Evolutionary conservation across 1,140 invertebrate genomes (phyloP).

Genomic region (Tribolium castaneum): DNA sequence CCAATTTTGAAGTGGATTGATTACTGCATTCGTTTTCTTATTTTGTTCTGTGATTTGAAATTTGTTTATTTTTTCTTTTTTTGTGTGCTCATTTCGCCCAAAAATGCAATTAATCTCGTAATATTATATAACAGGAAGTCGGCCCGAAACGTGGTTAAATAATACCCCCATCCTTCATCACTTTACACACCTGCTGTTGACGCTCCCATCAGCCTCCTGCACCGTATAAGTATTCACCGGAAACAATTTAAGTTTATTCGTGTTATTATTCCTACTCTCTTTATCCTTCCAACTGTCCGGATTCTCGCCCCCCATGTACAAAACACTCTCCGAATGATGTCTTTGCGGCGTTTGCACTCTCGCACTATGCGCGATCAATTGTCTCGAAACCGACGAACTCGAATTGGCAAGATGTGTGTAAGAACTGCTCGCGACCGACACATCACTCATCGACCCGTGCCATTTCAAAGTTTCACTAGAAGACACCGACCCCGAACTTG

Average conservation of each 20-base stretch:
- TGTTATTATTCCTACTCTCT: conserved; percentile 62
- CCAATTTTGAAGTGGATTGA: too few relatives aligned
- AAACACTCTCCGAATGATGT: conserved; percentile 83
- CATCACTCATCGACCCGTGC: conserved; percentile 82
- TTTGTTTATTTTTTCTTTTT: too few relatives aligned
- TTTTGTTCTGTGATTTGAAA: too few relatives aligned
- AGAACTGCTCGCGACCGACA: conserved; percentile 73
- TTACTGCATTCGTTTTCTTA: too few relatives aligned
- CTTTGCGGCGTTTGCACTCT: conserved; percentile 83
- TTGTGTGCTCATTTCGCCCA: too few relatives aligned
- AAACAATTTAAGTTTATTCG: conserved; percentile 67
- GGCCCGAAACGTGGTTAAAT: too few relatives aligned
- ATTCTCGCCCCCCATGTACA: conserved; percentile 70
- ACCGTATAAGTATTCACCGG: conserved; percentile 72
- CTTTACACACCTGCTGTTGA: background rate
- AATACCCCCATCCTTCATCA: too few relatives aligned
- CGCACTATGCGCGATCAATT: conserved; percentile 83
- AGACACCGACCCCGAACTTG: conserved; percentile 76
- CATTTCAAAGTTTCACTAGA: conserved; percentile 86
- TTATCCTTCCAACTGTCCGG: conserved; percentile 57
- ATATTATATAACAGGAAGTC: too few relatives aligned
- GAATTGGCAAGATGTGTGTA: conserved; percentile 58
- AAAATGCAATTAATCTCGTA: too few relatives aligned
- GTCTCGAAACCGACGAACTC: conserved; percentile 63
- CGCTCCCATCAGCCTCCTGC: conserved; percentile 60